Base-by-base conservation (phyloP, 1,140 invertebrate species). In the Lethocerus indicus region DNA sequence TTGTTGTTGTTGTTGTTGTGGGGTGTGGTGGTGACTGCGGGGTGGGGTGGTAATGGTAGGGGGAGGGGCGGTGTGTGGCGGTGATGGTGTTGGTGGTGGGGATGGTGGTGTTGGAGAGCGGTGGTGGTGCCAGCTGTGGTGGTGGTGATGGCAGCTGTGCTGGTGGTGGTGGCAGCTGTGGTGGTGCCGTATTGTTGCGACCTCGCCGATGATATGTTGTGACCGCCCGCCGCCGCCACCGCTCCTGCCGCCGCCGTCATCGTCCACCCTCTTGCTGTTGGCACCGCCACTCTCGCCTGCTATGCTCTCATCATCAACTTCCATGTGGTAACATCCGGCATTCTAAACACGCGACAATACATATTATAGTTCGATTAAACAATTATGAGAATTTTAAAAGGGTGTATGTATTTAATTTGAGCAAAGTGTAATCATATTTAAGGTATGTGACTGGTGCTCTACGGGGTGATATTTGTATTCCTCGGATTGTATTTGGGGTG, bases 241-340 rank as follows among this genome's bases (percentile, higher is more conserved):
- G 24, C 26, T 40, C 13, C 29, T 46, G 12, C 32, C 18, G 46
- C 29, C 18, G 18, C 32, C 25, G 24, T 37, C 41, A 25, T 12
- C 35, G 3, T 25, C 40, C 28, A 37, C 27, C 29, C 52, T 40
- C 36, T 36, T 40, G 29, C 50, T 51, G 16, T 49, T 47, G 14
- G 44, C 46, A 39, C 21, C 28, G 5, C 44, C 23, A 12, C 50
- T 53, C 53, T 46, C 64, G 24, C 44, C 60, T 43, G 55, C 57
- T 37, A 66, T 61, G 41, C 64, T 64, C 35, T 64, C 63, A 43
- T 68, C 67, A 40, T 64, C 60, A 32, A 70, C 68, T 47, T 66
- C 63, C 27, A 61, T 59, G 23, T 61, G 62, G 54, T 67, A 72
- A 48, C 67, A 70, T 24, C 64, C 63, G 26, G 69, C 69, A 54